Base-by-base conservation (phyloP, 2,888 invertebrate genomes). In the Tenthredo scrophulariae region DNA sequence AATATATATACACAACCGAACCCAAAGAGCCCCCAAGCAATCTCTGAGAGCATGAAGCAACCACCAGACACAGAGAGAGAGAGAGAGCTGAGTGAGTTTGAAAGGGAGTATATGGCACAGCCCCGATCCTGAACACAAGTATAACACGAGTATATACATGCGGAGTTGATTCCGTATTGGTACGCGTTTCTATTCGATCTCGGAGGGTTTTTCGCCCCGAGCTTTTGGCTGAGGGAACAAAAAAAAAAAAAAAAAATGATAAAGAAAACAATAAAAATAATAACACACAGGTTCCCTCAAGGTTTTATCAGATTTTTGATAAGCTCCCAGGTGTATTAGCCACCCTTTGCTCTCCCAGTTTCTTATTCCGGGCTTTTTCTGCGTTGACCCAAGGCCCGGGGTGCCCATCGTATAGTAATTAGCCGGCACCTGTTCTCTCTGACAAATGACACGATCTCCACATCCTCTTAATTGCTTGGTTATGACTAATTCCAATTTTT, bases 11-110 rank as follows among this genome's bases (percentile, higher is more conserved):
- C 54, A 92, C n/a, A 92, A 92, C 91, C 92, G 83, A 91, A 91
- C 90, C 92, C 92, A 91, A 90, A 91, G 91, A 91, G 91, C 92
- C 92, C 92, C 89, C 91, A 91, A 91, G 93, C 92, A 91, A 92
- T 92, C 91, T 92, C 90, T 89, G 62, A 80, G 80, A 33, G 50
- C 54, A 77, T 40, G 58, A 58, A 80, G 40, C 77, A 74, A 74
- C 40, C 74, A 74, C 18, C 22, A 74, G 50, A 77, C n/a, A 54
- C 18, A 18, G 54, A 77, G 50, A 75, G 22, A 29, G 46, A 26
- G 15, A 77, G 50, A 43, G 74, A 72, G 40, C 72, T 54, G 40
- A 72, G 72, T 74, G 43, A 43, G 26, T 40, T 74, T 74, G 43
- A 46, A 74, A 43, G 74, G 74, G 74, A 40, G 40, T 46, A 26